Evolutionary conservation across 1,140 invertebrate species (phyloP), one percentile per base, ranked within the genome.

Genomic region (Eufriesea mexicana): DNA sequence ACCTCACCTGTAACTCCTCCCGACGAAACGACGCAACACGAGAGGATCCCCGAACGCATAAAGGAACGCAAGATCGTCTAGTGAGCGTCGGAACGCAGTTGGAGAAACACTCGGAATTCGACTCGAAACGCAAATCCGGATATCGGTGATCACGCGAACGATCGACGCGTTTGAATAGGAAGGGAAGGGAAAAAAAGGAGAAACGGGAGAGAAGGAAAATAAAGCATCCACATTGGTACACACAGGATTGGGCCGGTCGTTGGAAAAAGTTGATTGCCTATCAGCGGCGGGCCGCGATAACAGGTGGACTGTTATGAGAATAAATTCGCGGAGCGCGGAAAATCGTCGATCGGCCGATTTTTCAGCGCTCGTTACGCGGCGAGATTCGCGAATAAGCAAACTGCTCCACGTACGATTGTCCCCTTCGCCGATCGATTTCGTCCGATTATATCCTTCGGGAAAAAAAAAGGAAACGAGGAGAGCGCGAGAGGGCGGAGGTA

Each of bases 261-360:
- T 64, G 54, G 59, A 74, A 74, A 74, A 64, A 57, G 51, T 76
- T 82, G 79, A 82, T 82, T 82, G 79, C 25, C 73, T 82, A 82
- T 76, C 79, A 82, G 79, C 62, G 25, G 51, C 20, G 57, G 59
- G 64, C 62, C 47, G 68, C 73, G 83, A 87, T 87, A 87, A 87
- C 81, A 84, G 75, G 59, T 72, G 55, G 71, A 87, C 78, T 84
- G 86, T 87, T 87, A 68, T 79, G 81, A 87, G 77, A 84, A 87
- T 87, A 81, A 87, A 87, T 80, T 73, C 85, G 64, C 47, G 64
- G 28, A 62, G 55, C 62, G 67, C 4, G 47, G 74, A 77, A 64
- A 54, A 80, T 64, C 59, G 68, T 61, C 73, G 81, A 84, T 85
- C 80, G 70, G 57, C 75, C 78, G 62, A 86, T 88, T 88, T 88